phyloP scores from a whole-genome alignment of 2,888 invertebrate genomes.

The Tinea trinotella region DNA sequence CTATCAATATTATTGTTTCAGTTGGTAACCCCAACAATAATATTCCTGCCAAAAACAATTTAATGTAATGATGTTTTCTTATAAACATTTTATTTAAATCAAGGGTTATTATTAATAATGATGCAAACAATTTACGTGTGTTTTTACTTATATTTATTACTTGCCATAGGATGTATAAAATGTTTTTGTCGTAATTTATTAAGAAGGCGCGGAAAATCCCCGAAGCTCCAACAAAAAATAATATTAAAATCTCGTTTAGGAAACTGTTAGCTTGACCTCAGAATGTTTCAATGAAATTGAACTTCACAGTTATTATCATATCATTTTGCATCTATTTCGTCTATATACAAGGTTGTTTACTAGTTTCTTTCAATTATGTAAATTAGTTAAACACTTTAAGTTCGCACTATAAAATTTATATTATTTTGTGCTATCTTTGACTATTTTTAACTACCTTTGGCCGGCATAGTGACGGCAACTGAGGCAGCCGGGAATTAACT shows the following conservation, averaged over 20 bases:
- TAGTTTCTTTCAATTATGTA: slow-evolving; percentile 4
- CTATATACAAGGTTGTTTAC: slow-evolving; percentile 1
- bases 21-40: no score
- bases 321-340: slow-evolving; percentile 10
- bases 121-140: neutral
- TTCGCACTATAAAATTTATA: no score
- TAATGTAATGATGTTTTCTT: no score
- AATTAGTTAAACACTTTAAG: neutral
- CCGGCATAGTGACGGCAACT: no score
- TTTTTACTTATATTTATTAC: neutral
- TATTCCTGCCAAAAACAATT: no score
- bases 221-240: neutral
- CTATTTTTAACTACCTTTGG: no score
- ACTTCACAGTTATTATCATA: slow-evolving; percentile 8
- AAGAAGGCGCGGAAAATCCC: slow-evolving; percentile 8
- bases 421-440: no score
- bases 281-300: slow-evolving; percentile 14
- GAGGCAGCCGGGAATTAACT: no score
- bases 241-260: neutral
- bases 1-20: no score
- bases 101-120: no score
- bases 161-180: neutral
- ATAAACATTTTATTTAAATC: no score
- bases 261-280: slow-evolving; percentile 5
- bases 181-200: slow-evolving; percentile 11